Evolutionary conservation across 2,888 invertebrate species (phyloP).

Genomic region (Teleogryllus oceanicus): DNA sequence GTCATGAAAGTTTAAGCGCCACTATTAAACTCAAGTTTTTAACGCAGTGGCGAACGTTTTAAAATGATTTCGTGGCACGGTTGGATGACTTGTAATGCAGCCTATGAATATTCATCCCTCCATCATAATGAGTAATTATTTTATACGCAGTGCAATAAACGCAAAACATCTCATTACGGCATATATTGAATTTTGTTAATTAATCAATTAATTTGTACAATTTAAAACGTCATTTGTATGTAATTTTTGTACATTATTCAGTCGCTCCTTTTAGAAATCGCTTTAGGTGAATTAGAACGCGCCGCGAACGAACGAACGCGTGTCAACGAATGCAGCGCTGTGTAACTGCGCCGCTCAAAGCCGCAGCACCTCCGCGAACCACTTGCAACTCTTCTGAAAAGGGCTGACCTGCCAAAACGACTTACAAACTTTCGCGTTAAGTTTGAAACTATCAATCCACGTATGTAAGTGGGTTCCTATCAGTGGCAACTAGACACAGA

Average conservation of each 20-base stretch:
- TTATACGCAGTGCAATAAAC: slow-evolving; percentile 3
- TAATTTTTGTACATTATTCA: slow-evolving; percentile 18
- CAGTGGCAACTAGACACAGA: no score
- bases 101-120: slow-evolving; percentile 8
- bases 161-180: neutral
- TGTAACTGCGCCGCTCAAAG: no score
- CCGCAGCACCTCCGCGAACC: no score
- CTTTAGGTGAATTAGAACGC: neutral
- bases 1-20: neutral
- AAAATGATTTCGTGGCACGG: neutral
- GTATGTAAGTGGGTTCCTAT: no score
- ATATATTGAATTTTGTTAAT: slow-evolving; percentile 18
- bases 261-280: neutral
- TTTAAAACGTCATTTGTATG: slow-evolving; percentile 18
- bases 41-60: slow-evolving; percentile 6
- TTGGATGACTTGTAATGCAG: neutral
- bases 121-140: slow-evolving; percentile 4
- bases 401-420: no score
- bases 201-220: slow-evolving; percentile 11
- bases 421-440: no score
- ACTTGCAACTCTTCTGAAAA: no score
- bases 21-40: slow-evolving; percentile 18
- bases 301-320: no score
- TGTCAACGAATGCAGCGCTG: no score
- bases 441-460: no score